A percentile compares a stretch with the other conserved stretches of the same genome.
phyloP scores from a whole-genome alignment of 2,113 vertebrate species.

The Serilophus lunatus region DNA sequence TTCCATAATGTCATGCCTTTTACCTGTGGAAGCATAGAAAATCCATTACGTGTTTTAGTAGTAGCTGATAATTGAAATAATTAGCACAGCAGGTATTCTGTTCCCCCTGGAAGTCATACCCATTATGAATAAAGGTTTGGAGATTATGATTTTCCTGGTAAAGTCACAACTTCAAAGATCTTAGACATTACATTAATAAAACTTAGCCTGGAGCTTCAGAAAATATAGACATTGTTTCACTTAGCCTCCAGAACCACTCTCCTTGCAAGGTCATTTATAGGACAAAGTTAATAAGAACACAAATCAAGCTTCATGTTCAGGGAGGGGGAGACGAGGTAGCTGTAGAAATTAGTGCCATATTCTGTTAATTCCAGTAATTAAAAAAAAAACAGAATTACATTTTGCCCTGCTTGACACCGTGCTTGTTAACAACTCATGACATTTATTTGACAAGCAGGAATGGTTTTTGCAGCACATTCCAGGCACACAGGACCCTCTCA shows the following conservation, averaged over 20 bases:
- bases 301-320: conserved; percentile 80
- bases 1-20: conserved; percentile 83
- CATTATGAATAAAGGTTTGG: conserved; percentile 96
- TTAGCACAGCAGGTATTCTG: conserved; percentile 96
- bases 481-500: neutral
- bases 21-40: conserved; percentile 89
- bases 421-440: conserved; percentile 74
- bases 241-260: conserved; percentile 85
- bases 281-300: conserved; percentile 88
- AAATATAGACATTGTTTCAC: conserved; percentile 91
- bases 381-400: conserved; percentile 77
- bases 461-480: neutral
- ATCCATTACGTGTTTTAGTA: conserved; percentile 92
- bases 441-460: conserved; percentile 57
- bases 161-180: conserved; percentile 98
- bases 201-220: conserved; percentile 88
- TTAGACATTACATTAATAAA: conserved; percentile 95
- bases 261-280: conserved; percentile 93
- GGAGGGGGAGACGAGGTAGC: conserved; percentile 60
- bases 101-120: conserved; percentile 94
- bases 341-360: conserved; percentile 73
- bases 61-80: conserved; percentile 94
- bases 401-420: conserved; percentile 65
- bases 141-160: conserved; percentile 98
- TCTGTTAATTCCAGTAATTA: conserved; percentile 82